Percentiles rank a stretch among this genome's conserved stretches.
Evolutionary conservation across 2,888 invertebrate genomes (phyloP).

Genomic region (Drosophila subquinaria): DNA sequence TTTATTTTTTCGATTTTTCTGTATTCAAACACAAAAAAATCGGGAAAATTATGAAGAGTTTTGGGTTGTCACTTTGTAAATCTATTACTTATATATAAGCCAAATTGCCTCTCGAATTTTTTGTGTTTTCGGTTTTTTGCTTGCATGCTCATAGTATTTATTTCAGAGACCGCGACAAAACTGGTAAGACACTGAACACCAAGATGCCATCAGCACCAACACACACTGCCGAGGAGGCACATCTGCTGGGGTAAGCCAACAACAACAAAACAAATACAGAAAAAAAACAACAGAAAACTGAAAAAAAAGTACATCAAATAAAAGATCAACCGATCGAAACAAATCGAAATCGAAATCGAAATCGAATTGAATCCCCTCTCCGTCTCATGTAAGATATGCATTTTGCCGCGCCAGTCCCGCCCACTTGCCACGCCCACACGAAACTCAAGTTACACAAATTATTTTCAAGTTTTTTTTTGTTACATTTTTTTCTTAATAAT

Average conservation of each 20-base stretch:
- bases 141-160: slow-evolving; percentile 86
- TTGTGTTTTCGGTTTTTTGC: slow-evolving; percentile 83
- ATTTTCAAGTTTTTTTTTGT: background rate
- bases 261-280: slow-evolving; percentile 17
- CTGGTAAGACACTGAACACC: slow-evolving; percentile 85
- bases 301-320: slow-evolving; percentile 2
- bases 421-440: slow-evolving; percentile 13
- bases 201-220: slow-evolving; percentile 86
- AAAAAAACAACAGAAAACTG: slow-evolving; percentile 7
- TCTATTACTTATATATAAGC: slow-evolving; percentile 40
- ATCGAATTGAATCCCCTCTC: slow-evolving; percentile 7
- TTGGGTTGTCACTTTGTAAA: slow-evolving; percentile 32
- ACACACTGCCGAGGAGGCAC: slow-evolving; percentile 92
- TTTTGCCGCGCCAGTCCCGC: slow-evolving; percentile 22
- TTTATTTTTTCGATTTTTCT: slow-evolving; percentile 4
- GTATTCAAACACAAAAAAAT: slow-evolving; percentile 2
- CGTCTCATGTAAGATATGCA: slow-evolving; percentile 51
- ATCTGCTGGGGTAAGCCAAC: slow-evolving; percentile 93
- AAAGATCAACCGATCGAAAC: slow-evolving; percentile 16
- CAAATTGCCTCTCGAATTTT: slow-evolving; percentile 62
- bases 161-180: slow-evolving; percentile 86
- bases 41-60: slow-evolving; percentile 25
- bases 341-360: background rate
- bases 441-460: slow-evolving; percentile 45
- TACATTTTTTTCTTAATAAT: slow-evolving; percentile 1